Evolutionary conservation across 2,888 invertebrate species (phyloP), one percentile per base, ranked within the genome.

Genomic region (Clistopyga incitator): DNA sequence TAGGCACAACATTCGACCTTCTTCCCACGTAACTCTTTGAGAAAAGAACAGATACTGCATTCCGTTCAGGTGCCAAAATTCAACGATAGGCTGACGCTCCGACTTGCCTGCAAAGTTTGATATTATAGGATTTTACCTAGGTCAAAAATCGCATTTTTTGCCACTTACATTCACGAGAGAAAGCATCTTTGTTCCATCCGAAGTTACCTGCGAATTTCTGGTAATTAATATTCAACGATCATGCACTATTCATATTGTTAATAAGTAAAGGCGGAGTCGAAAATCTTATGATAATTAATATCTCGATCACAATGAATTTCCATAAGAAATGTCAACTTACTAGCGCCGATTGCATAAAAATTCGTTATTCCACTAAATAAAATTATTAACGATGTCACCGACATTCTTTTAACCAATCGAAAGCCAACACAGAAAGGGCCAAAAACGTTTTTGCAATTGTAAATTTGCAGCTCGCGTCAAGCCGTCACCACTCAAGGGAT

Each of bases 1-100:
- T 11, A 34, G 29, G 70, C 94, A 94, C 54, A 94, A 80, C 71
- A 94, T 92, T 77, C 91, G 93, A 0, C 94, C 94, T 59, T 94
- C 94, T 68, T 94, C 94, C 94, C 94, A 95, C 13, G 87, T 94
- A 0, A 94, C 93, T 0, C 93, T 91, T 6, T 94, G 86, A 25
- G 94, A 94, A 76, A 94, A 94, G 11, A 95, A 90, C 0, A 94
- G 82, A 77, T 94, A 95, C 82, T 95, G 94, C 75, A 90, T 93
- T 0, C 93, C 91, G n/a, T 93, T 91, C 42, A 92, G 91, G 0
- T 93, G 74, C 78, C 94, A 95, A 82, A 86, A 87, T 74, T 90
- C 89, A 29, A 88, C 88, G 42, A 88, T 78, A 4, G 88, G 87
- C 78, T 89, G 88, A 29, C 83, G 79, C 10, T 87, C 85, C 29